A percentile compares a stretch with the other conserved stretches of the same genome.
Evolutionary conservation across 30 jellyfish, hydroid and myxozoan species (phyloP).

Genomic region (Aurelia sp.): DNA sequence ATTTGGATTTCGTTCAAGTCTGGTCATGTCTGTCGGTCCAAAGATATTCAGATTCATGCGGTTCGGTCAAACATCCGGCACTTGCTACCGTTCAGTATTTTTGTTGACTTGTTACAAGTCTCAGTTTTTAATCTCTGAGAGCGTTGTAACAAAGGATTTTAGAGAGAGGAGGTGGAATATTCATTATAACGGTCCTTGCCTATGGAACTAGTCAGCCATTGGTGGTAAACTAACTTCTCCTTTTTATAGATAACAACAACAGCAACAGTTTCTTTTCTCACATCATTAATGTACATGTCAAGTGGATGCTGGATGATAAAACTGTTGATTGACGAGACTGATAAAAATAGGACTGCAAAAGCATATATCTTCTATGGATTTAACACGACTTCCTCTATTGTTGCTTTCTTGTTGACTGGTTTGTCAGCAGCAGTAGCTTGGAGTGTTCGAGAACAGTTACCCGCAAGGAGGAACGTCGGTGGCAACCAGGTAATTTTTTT

Average conservation of each 20-base stretch:
- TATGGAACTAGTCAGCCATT: too few relatives aligned
- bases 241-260: conserved; percentile 59
- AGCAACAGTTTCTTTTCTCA: conserved; percentile 36
- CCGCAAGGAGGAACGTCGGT: conserved; percentile 4
- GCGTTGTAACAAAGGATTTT: too few relatives aligned
- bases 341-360: conserved; percentile 16
- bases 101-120: too few relatives aligned
- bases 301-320: conserved; percentile 76
- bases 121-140: too few relatives aligned
- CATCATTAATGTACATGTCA: conserved; percentile 65
- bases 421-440: conserved; percentile 68
- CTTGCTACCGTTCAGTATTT: too few relatives aligned
- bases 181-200: too few relatives aligned
- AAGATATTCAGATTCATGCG: too few relatives aligned
- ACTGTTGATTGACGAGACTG: conserved; percentile 44
- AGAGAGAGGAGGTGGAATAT: too few relatives aligned
- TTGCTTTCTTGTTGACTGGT: conserved; percentile 62
- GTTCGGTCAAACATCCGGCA: background rate
- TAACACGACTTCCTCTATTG: conserved; percentile 54
- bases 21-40: too few relatives aligned
- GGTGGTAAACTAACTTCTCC: too few relatives aligned
- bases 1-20: too few relatives aligned
- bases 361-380: conserved; percentile 56
- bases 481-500: conserved; percentile 7
- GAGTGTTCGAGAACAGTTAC: conserved; percentile 62